phyloP scores from a whole-genome alignment of 2,113 vertebrate genomes.

The Chaetura pelagica region DNA sequence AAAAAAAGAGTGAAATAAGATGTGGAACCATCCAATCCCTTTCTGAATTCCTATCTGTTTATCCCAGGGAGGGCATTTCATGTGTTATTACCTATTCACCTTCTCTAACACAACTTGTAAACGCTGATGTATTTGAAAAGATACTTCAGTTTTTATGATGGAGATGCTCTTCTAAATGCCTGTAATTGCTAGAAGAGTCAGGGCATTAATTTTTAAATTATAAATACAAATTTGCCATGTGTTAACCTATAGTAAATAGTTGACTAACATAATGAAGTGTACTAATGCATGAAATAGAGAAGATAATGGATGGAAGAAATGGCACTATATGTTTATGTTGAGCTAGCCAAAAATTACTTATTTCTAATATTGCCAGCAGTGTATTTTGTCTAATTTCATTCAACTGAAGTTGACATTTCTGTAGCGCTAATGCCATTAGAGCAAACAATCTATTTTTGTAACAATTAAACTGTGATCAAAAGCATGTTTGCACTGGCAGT shows the following conservation, averaged over 20 bases:
- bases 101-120: neutral
- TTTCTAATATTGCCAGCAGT: neutral
- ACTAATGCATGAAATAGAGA: neutral
- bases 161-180: neutral
- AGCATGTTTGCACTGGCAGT: neutral
- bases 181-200: neutral
- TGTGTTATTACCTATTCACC: neutral
- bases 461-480: neutral
- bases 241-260: neutral
- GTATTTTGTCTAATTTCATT: neutral
- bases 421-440: neutral
- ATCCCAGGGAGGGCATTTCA: neutral
- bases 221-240: neutral
- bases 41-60: neutral
- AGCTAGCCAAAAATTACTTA: neutral
- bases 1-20: neutral
- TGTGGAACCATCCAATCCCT: neutral
- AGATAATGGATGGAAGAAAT: neutral
- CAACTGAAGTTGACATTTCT: neutral
- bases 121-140: neutral
- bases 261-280: neutral
- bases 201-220: neutral
- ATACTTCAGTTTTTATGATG: neutral
- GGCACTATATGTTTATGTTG: neutral
- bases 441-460: neutral